Base-by-base conservation (phyloP, 2,797 vertebrate genomes). In the Ceyx erithaca region DNA sequence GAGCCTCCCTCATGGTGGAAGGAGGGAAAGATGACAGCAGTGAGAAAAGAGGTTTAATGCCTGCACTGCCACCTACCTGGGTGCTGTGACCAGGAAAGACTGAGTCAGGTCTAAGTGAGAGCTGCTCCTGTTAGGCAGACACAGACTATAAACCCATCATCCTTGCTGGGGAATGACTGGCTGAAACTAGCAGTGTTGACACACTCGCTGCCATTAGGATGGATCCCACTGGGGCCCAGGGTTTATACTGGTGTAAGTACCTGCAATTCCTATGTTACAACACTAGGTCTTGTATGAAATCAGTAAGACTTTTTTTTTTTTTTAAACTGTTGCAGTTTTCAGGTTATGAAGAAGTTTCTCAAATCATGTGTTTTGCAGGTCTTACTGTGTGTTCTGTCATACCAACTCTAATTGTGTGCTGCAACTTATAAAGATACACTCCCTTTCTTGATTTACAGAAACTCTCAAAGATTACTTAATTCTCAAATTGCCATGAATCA, bases 401-500 rank as follows among this genome's bases (percentile, higher is more conserved):
- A 71, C 33, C 54, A n/a, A 40, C 54, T 94, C 84, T 94, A 91
- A 63, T 73, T 89, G 82, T 91, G 43, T 78, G n/a, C 40, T 77
- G 67, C 81, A 64, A 84, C 54, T 93, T 89, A 89, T 87, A 94
- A 90, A 93, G 35, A 26, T 9, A 21, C 14, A 20, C 80, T 90
- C 0, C 62, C 64, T 92, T 89, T 94, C 88, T 88, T 84, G 69
- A 75, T 84, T 92, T 94, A 70, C 73, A 88, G 92, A 88, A 86
- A 57, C n/a, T 77, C 57, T 80, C 84, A 71, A 83, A 89, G 10
- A 52, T 88, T 95, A 80, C 85, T 96, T 90, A 90, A 85, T 91
- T 91, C 85, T 85, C 66, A 77, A 84, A 73, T 71, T 71, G 81
- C 84, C 64, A 67, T 95, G 87, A 96, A 94, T 96, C 85, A 79